phyloP scores from a whole-genome alignment of 2,888 invertebrate genomes.

The Drosophila ustulata region DNA sequence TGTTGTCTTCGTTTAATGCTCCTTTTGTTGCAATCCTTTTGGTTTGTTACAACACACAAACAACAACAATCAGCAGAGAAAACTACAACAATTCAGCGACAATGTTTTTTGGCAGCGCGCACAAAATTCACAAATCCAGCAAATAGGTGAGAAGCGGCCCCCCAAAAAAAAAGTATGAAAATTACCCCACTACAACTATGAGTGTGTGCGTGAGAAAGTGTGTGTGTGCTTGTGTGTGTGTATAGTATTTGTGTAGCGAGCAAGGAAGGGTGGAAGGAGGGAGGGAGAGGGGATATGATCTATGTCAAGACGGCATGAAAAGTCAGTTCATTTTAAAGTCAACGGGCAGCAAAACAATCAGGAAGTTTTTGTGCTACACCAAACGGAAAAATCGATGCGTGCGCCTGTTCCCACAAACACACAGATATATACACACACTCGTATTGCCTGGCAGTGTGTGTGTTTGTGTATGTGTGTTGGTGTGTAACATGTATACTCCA shows the following conservation, averaged over 20 bases:
- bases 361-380: constrained; percentile 74
- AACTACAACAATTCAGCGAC: constrained; percentile 24
- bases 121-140: constrained; percentile 51
- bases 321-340: constrained; percentile 63
- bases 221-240: constrained; percentile 24
- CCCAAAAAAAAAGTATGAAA: constrained; percentile 20
- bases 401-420: constrained; percentile 63
- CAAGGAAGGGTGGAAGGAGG: constrained; percentile 28
- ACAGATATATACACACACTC: constrained; percentile 32
- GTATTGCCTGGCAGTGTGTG: constrained; percentile 17
- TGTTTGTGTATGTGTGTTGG: constrained; percentile 34
- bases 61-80: background rate
- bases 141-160: constrained; percentile 66
- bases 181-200: constrained; percentile 14
- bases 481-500: constrained; percentile 65
- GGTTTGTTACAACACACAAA: constrained; percentile 5
- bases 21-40: constrained; percentile 29
- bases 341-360: constrained; percentile 63
- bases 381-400: constrained; percentile 80
- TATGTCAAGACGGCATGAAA: constrained; percentile 36
- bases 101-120: constrained; percentile 73
- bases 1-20: constrained; percentile 11
- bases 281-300: constrained; percentile 40
- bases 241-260: constrained; percentile 9
- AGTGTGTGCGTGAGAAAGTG: constrained; percentile 3